Conservation (phyloP, 2,888 invertebrate genomes). For the Andrena bicolor region DNA sequence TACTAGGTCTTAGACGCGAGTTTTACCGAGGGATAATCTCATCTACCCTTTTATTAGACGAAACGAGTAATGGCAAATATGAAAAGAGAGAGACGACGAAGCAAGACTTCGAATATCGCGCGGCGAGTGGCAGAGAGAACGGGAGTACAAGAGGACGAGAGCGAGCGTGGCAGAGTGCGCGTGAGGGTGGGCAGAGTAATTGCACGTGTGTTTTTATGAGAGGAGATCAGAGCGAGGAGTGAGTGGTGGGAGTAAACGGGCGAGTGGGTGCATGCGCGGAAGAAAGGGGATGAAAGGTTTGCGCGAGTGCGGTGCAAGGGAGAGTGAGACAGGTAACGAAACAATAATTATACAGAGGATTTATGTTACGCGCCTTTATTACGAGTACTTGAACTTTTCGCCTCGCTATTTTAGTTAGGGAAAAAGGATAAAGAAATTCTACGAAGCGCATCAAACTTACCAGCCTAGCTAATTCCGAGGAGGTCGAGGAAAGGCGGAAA, state of each 20-base stretch:
- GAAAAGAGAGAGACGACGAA: not conserved
- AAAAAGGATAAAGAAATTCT: conserved; percentile 61
- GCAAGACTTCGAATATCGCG: conserved; percentile 29
- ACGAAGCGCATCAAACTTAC: conserved; percentile 71
- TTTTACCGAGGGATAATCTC: conserved; percentile 59
- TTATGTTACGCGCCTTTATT: conserved; percentile 78
- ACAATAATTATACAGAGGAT: conserved; percentile 66
- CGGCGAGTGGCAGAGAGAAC: conserved; percentile 10
- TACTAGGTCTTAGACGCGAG: conserved; percentile 62
- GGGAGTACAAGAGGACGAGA: not conserved
- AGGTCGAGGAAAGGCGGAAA: conserved; percentile 22
- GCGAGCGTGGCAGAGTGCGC: conserved; percentile 22
- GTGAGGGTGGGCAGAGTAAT: not conserved
- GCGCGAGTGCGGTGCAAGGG: conserved; percentile 22
- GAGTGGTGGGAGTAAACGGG: conserved; percentile 1
- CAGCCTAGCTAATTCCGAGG: conserved; percentile 72
- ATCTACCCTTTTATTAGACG: conserved; percentile 65
- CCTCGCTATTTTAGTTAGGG: conserved; percentile 77
- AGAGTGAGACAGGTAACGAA: conserved; percentile 42
- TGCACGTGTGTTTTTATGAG: not conserved
- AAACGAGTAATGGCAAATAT: conserved; percentile 20
- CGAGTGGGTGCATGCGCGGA: not conserved
- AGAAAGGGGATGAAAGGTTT: not conserved
- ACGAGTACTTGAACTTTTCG: conserved; percentile 77
- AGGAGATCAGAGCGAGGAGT: not conserved